These are phyloP conservation scores for Cloeon dipterum DNA, from an alignment of 2,888 invertebrate genomes.

Conservation along the genomic window DNA sequence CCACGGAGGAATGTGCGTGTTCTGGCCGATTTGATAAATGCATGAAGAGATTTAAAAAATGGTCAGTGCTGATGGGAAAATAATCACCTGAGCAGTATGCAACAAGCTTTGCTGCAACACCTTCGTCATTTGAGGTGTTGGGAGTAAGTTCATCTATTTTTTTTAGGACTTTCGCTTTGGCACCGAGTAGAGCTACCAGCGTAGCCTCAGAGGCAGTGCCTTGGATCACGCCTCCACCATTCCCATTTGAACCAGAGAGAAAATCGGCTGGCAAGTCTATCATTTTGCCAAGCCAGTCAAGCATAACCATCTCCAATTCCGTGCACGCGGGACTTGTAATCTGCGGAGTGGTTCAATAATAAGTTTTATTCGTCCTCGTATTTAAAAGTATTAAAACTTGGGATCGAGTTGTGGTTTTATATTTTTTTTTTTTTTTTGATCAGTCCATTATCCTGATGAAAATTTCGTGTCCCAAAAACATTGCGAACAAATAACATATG, in stretches of 20 bases:
- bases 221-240: conserved; percentile 67
- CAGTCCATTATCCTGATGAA: too few species aligned
- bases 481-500: too few species aligned
- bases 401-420: conserved; percentile 3
- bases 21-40: conserved; percentile 22
- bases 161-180: conserved; percentile 49
- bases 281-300: conserved; percentile 92
- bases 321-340: conserved; percentile 89
- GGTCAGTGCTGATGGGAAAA: too few species aligned
- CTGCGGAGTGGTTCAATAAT: too few species aligned
- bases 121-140: conserved; percentile 45
- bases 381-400: not conserved
- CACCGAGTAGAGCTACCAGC: conserved; percentile 70
- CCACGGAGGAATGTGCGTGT: conserved; percentile 23
- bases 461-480: too few species aligned
- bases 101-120: conserved; percentile 55
- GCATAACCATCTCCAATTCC: conserved; percentile 81
- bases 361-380: conserved; percentile 5
- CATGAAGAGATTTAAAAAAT: too few species aligned
- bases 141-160: conserved; percentile 46
- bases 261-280: conserved; percentile 66
- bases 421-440: too few species aligned
- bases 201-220: conserved; percentile 92
- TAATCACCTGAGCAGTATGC: conserved; percentile 71
- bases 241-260: conserved; percentile 53